Conservation (phyloP, 2,888 invertebrate genomes). For the Abscondita cerata region DNA sequence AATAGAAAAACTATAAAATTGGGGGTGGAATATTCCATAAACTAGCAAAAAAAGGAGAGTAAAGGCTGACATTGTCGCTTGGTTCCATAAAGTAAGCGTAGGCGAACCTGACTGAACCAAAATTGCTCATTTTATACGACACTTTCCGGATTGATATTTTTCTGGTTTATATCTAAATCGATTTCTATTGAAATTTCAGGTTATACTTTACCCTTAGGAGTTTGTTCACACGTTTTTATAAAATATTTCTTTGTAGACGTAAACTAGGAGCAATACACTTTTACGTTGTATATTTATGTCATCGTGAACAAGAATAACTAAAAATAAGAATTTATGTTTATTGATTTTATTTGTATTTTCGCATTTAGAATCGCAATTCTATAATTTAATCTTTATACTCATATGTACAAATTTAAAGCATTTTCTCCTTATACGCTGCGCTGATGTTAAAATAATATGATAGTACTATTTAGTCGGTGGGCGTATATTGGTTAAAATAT, state of each 20-base stretch:
- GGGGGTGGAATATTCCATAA: conserved; percentile 37
- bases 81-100: conserved; percentile 28
- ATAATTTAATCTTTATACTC: too few relatives aligned
- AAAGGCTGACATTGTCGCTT: conserved; percentile 17
- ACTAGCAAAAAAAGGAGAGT: conserved; percentile 24
- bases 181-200: conserved; percentile 43
- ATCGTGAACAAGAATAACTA: background rate
- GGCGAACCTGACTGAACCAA: conserved; percentile 41
- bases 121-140: conserved; percentile 48
- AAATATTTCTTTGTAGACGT: conserved; percentile 1
- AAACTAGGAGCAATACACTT: background rate
- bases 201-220: conserved; percentile 14
- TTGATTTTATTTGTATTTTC: too few relatives aligned
- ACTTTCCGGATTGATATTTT: conserved; percentile 38
- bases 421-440: too few relatives aligned
- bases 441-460: too few relatives aligned
- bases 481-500: too few relatives aligned
- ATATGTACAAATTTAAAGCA: too few relatives aligned
- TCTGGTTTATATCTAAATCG: conserved; percentile 44
- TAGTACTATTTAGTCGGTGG: too few relatives aligned
- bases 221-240: conserved; percentile 13
- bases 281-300: background rate
- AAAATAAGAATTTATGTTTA: too few relatives aligned
- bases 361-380: too few relatives aligned
- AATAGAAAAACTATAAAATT: conserved; percentile 40